phyloP scores from a whole-genome alignment of 2,888 invertebrate genomes.

The Chydorus sphaericus region DNA sequence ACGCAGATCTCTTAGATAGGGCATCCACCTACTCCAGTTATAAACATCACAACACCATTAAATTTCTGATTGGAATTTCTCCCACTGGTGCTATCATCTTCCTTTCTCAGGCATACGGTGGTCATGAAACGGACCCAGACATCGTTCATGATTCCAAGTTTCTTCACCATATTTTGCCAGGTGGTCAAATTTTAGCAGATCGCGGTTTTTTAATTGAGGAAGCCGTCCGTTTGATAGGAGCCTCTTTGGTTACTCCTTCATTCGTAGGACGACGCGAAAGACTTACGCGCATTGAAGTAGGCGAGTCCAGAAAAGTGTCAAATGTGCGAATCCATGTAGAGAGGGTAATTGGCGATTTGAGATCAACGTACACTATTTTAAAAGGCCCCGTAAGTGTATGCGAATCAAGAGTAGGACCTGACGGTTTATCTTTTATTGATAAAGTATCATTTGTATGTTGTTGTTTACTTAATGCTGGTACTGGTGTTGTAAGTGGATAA shows the following conservation, averaged over 20 bases:
- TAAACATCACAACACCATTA: background rate
- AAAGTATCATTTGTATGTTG: background rate
- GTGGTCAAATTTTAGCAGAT: background rate
- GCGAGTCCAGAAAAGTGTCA: background rate
- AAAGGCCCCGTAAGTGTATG: background rate
- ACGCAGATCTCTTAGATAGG: background rate
- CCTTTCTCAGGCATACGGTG: background rate
- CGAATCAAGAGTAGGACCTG: background rate
- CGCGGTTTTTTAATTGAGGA: background rate
- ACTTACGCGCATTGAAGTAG: background rate
- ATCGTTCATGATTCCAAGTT: background rate
- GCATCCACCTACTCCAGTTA: background rate
- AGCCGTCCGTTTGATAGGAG: background rate
- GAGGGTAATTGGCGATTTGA: background rate
- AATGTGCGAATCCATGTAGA: background rate
- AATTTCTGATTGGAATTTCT: background rate
- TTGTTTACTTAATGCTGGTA: background rate
- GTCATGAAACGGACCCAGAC: background rate
- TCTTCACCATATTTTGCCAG: background rate
- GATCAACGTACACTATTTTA: background rate
- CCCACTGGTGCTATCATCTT: background rate
- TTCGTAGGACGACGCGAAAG: background rate
- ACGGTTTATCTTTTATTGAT: background rate
- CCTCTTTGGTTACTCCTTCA: background rate
- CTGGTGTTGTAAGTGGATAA: slow-evolving; percentile 1